These are phyloP conservation scores for Cephus spinipes DNA, from an alignment of 2,888 invertebrate species.

Conservation along the genomic window DNA sequence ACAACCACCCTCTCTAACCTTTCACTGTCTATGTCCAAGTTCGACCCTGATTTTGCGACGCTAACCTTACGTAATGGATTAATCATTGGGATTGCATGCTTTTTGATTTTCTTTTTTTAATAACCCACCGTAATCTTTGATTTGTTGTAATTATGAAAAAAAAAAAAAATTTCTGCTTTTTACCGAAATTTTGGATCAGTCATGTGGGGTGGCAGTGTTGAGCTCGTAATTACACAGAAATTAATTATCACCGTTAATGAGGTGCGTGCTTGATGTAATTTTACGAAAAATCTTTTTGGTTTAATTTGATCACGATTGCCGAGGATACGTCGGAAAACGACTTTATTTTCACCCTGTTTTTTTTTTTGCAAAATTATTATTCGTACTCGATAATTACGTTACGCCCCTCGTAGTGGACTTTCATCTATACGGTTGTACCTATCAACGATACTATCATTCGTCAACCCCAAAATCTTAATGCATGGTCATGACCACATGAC, in stretches of 20 bases:
- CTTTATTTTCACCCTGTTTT: neutral
- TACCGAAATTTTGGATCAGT: neutral
- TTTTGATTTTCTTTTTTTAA: neutral
- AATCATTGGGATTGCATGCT: neutral
- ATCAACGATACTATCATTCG: neutral
- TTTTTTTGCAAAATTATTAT: neutral
- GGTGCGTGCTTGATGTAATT: neutral
- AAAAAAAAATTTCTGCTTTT: too few species aligned
- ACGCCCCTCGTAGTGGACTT: neutral
- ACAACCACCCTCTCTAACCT: neutral
- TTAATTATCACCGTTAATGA: neutral
- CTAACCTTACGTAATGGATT: neutral
- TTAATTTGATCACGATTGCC: neutral
- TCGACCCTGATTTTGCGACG: neutral
- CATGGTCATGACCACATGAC: neutral
- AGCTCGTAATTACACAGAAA: neutral
- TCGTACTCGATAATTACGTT: neutral
- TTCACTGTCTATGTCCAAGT: neutral
- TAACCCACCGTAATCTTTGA: too few species aligned
- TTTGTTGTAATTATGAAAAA: too few species aligned
- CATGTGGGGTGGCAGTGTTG: neutral
- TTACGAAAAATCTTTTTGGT: neutral
- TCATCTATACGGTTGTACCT: neutral
- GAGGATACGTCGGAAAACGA: neutral
- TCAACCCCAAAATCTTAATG: neutral